Conservation (phyloP, 2,113 vertebrate genomes). For the Promerops cafer region DNA sequence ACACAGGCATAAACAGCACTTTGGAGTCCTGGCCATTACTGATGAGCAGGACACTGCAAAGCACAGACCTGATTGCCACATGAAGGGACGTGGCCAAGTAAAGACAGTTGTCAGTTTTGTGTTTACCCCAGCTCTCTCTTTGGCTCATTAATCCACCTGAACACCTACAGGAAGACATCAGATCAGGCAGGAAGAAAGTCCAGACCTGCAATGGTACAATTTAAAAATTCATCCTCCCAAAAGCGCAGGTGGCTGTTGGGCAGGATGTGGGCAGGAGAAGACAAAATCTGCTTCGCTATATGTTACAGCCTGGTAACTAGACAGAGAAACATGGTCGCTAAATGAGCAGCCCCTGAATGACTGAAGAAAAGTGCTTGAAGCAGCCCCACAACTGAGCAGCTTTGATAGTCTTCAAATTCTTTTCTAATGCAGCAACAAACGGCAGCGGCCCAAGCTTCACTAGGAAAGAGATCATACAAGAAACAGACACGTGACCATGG, state of each 20-base stretch:
- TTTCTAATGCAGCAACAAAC: background rate
- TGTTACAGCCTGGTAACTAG: background rate
- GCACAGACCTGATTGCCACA: background rate
- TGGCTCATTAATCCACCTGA: background rate
- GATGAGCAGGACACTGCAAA: background rate
- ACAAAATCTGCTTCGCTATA: background rate
- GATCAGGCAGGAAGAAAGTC: background rate
- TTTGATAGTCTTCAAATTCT: background rate
- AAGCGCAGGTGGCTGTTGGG: background rate
- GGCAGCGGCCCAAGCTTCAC: background rate
- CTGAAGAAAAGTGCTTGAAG: background rate
- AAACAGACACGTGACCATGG: background rate
- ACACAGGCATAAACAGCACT: background rate
- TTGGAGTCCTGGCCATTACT: background rate
- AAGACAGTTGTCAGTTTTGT: background rate
- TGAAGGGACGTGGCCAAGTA: fast-evolving
- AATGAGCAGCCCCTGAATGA: background rate
- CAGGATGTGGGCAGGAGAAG: background rate
- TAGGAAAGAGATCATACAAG: background rate
- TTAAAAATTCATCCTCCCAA: background rate
- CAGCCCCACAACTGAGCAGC: background rate
- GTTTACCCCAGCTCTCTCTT: background rate
- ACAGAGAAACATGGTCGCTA: background rate
- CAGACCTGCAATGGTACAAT: background rate
- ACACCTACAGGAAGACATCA: background rate